Percentiles rank a stretch among this genome's conserved stretches.
phyloP scores from a whole-genome alignment of 1,140 invertebrate genomes.

The Forficula auricularia region DNA sequence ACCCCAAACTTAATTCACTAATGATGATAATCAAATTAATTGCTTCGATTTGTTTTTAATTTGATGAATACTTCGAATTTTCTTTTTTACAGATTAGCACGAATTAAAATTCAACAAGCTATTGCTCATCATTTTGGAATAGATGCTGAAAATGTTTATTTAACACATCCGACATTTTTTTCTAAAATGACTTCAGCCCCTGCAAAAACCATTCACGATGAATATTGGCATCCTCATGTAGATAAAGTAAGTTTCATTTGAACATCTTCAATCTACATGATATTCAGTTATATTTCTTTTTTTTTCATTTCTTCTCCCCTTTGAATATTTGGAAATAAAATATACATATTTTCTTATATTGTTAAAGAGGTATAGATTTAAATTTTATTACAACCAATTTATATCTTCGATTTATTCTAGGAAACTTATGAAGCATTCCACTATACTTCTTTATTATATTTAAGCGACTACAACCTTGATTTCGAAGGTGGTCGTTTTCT shows the following conservation, averaged over 20 bases:
- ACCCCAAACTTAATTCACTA: no score
- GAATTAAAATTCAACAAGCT: constrained; percentile 57
- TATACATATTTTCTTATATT: no score
- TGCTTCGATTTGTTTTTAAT: no score
- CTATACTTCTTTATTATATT: constrained; percentile 66
- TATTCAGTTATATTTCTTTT: constrained; percentile 3
- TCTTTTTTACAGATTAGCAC: constrained; percentile 37
- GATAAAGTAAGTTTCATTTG: no score
- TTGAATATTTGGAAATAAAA: no score
- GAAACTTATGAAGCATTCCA: constrained; percentile 69
- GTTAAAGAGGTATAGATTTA: no score
- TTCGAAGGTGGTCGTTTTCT: constrained; percentile 68
- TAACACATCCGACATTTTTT: constrained; percentile 74
- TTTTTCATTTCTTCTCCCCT: no score
- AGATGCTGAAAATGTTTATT: constrained; percentile 40
- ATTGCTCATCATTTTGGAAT: constrained; percentile 60
- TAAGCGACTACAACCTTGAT: constrained; percentile 53
- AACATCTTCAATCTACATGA: constrained; percentile 7
- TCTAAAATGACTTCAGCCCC: constrained; percentile 50
- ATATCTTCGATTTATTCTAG: no score
- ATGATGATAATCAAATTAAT: no score
- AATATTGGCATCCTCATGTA: constrained; percentile 75
- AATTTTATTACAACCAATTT: no score
- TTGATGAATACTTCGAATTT: no score
- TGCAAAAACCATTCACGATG: constrained; percentile 57